Evolutionary conservation across 2,888 invertebrate species (phyloP), one percentile per base, ranked within the genome.

Genomic region (Aleiodes testaceus): DNA sequence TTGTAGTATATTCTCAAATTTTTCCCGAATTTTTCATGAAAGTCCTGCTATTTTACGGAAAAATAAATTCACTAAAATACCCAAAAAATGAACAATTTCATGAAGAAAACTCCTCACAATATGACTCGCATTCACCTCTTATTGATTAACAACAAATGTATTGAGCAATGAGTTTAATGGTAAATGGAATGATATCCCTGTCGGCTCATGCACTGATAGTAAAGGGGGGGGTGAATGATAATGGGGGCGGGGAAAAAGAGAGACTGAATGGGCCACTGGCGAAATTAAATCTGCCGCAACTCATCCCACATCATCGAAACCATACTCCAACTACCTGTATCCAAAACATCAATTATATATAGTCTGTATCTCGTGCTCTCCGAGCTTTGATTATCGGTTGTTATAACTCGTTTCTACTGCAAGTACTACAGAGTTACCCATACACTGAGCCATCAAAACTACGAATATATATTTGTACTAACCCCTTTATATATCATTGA

Each of bases 81-180:
- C n/a, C n/a, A n/a, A n/a, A n/a, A n/a, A 55, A 14, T 30, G 22
- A 26, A 55, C 30, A 30, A 14, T 30, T 14, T 30, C 30, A 14
- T 22, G 30, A 36, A 59, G 16, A 59, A 59, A 18, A 22, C 49
- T 26, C 22, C 16, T 44, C 47, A 30, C 53, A 44, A 36, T 61
- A 9, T 69, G 45, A 44, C 45, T 63, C 47, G 18, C 30, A 22
- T 36, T 26, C 49, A 66, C 61, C 70, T 81, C 82, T 84, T 83
- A 82, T 80, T 80, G 82, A 85, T 85, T 83, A 82, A 84, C 81
- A 82, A 83, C 81, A 82, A 82, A 84, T 82, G 81, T 81, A 82
- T 81, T 75, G 75, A 75, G 77, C 76, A 79, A 83, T 81, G 80
- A 81, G 79, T 82, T 82, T 78, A 80, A 81, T 80, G 80, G 79